Percentiles rank a stretch among this genome's conserved stretches.
Conservation (phyloP, 2,113 vertebrate genomes). For the Ictidomys tridecemlineatus region DNA sequence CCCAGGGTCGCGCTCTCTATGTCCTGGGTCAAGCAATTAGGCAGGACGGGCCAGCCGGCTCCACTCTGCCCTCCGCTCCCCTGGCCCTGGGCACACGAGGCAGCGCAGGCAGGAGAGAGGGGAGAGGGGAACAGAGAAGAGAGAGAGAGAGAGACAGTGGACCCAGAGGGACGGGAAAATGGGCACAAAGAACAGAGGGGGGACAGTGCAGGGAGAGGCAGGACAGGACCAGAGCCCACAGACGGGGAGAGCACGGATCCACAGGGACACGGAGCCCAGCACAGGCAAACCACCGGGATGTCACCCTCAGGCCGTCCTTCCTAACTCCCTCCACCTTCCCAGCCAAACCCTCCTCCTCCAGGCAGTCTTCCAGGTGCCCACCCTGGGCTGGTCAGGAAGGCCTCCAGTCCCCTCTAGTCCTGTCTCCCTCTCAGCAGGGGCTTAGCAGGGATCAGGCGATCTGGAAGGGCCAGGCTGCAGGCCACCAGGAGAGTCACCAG, state of each 20-base stretch:
- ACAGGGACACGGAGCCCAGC: not conserved
- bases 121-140: not conserved
- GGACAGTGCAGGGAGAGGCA: too few relatives aligned
- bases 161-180: too few relatives aligned
- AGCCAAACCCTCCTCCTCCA: not conserved
- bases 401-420: not conserved
- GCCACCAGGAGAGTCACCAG: not conserved
- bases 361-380: not conserved
- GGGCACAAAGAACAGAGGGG: not conserved
- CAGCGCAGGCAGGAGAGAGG: not conserved
- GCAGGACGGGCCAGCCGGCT: not conserved
- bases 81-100: not conserved
- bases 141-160: too few relatives aligned
- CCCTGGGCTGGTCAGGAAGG: not conserved
- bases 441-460: too few relatives aligned
- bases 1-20: conserved; percentile 23
- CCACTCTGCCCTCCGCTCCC: not conserved
- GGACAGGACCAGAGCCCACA: too few relatives aligned
- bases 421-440: not conserved
- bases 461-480: not conserved
- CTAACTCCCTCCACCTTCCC: not conserved
- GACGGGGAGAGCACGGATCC: not conserved
- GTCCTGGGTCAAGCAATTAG: conserved; percentile 79
- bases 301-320: not conserved
- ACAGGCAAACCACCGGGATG: not conserved